Evolutionary conservation across 2,888 invertebrate genomes (phyloP).

Genomic region (Myopa tessellatipennis): DNA sequence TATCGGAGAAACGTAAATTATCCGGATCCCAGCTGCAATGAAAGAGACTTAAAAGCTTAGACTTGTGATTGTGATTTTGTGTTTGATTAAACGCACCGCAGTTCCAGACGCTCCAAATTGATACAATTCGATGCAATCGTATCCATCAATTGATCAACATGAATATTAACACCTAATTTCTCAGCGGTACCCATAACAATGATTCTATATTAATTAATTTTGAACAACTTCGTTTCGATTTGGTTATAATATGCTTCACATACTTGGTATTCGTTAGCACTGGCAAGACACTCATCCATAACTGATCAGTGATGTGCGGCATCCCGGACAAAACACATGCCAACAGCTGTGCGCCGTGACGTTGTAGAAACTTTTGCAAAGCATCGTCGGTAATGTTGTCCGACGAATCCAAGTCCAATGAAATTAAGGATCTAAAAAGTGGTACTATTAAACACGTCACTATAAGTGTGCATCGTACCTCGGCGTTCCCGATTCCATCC

Average conservation of each 20-base stretch:
- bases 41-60: neutral
- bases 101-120: slow-evolving; percentile 88
- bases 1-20: slow-evolving; percentile 97
- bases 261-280: slow-evolving; percentile 92
- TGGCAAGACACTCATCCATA: slow-evolving; percentile 96
- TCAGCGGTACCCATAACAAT: slow-evolving; percentile 98
- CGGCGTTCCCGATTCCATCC: slow-evolving; percentile 87
- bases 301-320: slow-evolving; percentile 97
- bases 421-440: slow-evolving; percentile 76
- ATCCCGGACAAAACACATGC: slow-evolving; percentile 93
- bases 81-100: slow-evolving; percentile 70
- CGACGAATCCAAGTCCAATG: slow-evolving; percentile 93
- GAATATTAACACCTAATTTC: slow-evolving; percentile 94
- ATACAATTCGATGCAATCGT: slow-evolving; percentile 94
- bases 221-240: neutral
- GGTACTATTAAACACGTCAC: neutral
- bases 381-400: slow-evolving; percentile 95
- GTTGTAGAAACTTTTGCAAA: slow-evolving; percentile 89
- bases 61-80: neutral
- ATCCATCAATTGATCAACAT: slow-evolving; percentile 98
- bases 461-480: slow-evolving; percentile 65
- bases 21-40: slow-evolving; percentile 91
- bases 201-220: slow-evolving; percentile 75
- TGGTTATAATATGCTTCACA: slow-evolving; percentile 50
- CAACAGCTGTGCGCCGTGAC: slow-evolving; percentile 88